Evolutionary conservation across 2,113 vertebrate genomes (phyloP).

Genomic region (Lagenorhynchus albirostris): DNA sequence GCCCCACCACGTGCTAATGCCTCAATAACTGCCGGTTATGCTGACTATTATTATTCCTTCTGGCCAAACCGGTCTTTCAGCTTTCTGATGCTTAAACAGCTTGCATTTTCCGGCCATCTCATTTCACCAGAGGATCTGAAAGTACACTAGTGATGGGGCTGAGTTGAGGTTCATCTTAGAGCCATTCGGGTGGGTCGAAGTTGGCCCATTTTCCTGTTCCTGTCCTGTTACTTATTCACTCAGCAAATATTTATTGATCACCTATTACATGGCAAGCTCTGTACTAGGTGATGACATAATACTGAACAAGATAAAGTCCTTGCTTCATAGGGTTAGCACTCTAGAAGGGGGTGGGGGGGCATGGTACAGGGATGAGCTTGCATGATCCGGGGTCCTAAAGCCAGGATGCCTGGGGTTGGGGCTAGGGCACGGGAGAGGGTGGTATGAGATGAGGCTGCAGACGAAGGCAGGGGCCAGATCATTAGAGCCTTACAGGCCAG

Average conservation of each 20-base stretch:
- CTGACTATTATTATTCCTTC: neutral
- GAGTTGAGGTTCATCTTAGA: neutral
- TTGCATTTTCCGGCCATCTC: neutral
- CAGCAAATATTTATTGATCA: conserved; percentile 28
- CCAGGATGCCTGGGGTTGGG: neutral
- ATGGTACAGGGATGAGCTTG: neutral
- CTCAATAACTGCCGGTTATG: neutral
- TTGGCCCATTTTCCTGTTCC: neutral
- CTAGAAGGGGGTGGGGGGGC: neutral
- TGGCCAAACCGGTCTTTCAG: neutral
- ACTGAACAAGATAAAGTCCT: neutral
- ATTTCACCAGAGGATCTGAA: conserved; percentile 17
- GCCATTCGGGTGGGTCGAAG: neutral
- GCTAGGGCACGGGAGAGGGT: neutral
- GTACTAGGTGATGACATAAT: neutral
- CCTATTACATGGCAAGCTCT: neutral
- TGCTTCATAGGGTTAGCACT: neutral
- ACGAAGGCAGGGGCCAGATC: neutral
- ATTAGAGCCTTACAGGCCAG: neutral
- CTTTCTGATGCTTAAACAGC: neutral
- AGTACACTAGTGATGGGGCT: neutral
- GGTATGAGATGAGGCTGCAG: neutral
- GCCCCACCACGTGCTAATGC: neutral
- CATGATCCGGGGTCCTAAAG: neutral
- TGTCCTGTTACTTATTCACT: neutral